phyloP scores from a whole-genome alignment of 2,113 vertebrate genomes.

The Nyctereutes procyonoides region DNA sequence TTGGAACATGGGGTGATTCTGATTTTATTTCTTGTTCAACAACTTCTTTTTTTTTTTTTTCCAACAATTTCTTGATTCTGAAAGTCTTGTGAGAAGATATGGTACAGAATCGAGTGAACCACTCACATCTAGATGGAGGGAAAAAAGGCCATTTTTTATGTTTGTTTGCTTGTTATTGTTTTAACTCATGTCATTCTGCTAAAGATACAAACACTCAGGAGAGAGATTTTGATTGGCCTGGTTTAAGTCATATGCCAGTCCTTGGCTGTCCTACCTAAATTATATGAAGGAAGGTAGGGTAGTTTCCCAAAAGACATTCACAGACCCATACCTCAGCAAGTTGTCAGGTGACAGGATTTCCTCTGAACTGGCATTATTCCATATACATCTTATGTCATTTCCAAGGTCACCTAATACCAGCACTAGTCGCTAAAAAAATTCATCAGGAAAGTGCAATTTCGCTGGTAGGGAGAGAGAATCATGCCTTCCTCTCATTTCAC shows the following conservation, averaged over 20 bases:
- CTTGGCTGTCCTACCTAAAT: background rate
- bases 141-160: background rate
- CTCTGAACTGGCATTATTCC: background rate
- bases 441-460: background rate
- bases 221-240: background rate
- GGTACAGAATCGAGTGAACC: background rate
- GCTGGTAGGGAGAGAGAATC: background rate
- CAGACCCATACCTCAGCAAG: background rate
- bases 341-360: background rate
- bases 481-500: background rate
- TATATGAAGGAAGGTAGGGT: background rate
- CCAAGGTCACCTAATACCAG: background rate
- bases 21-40: slow-evolving; percentile 96
- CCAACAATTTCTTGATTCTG: slow-evolving; percentile 94
- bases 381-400: background rate
- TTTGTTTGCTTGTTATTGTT: background rate
- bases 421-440: background rate
- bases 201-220: background rate
- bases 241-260: background rate
- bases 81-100: slow-evolving; percentile 95
- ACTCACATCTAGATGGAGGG: background rate
- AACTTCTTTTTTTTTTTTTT: too few species aligned
- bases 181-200: background rate
- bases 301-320: background rate
- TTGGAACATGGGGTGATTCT: slow-evolving; percentile 94